A percentile compares a stretch with the other conserved stretches of the same genome.
Conservation (phyloP, 2,113 vertebrate species). For the Dermatemys mawii region DNA sequence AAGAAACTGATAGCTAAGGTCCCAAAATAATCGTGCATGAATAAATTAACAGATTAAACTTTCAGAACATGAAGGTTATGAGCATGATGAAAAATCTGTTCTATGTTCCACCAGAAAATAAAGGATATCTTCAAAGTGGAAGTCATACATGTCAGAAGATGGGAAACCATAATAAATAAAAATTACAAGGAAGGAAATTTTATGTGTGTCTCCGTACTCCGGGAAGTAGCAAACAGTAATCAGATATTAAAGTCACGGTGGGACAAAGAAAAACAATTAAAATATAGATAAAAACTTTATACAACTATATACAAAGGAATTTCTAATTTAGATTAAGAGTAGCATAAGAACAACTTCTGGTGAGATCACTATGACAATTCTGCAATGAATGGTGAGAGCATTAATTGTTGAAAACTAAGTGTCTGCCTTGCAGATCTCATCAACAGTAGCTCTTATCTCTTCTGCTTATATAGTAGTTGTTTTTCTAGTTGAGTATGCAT, state of each 20-base stretch:
- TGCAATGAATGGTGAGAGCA: not conserved
- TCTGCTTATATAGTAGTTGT: not conserved
- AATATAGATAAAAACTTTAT: not conserved
- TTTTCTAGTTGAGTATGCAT: not conserved
- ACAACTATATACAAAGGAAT: not conserved
- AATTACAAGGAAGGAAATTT: not conserved
- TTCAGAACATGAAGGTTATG: not conserved
- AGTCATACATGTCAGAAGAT: not conserved
- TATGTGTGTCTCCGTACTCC: not conserved
- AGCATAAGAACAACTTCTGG: not conserved
- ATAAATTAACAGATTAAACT: not conserved
- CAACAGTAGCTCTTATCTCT: not conserved
- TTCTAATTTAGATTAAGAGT: not conserved
- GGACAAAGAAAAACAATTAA: not conserved
- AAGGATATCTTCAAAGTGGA: not conserved
- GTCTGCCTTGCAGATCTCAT: not conserved
- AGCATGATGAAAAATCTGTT: not conserved
- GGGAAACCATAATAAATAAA: rapidly evolving
- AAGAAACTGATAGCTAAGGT: not conserved
- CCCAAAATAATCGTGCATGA: not conserved
- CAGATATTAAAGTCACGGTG: not conserved
- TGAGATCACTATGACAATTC: not conserved
- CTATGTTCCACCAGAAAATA: not conserved
- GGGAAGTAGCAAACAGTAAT: not conserved
- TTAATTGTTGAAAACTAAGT: not conserved